Conservation (phyloP, 2,888 invertebrate species). For the Thecophora atra region DNA sequence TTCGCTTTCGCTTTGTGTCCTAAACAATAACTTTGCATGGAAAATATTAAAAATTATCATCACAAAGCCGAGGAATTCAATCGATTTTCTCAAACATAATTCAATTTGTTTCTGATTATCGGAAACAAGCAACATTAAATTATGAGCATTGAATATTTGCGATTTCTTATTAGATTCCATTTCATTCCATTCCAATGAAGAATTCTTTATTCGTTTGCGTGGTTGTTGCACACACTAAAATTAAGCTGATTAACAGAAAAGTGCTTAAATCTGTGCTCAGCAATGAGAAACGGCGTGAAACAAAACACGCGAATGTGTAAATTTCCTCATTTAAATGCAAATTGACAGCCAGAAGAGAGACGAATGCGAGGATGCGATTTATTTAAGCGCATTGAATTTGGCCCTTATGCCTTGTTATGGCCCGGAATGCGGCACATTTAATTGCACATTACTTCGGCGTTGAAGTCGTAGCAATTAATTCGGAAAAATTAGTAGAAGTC, state of each 20-base stretch:
- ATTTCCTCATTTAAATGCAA: conserved; percentile 61
- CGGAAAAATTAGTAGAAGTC: too few relatives aligned
- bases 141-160: too few relatives aligned
- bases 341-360: conserved; percentile 57
- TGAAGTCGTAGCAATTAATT: not conserved
- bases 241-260: not conserved
- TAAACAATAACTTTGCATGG: conserved; percentile 2
- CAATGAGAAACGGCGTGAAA: not conserved
- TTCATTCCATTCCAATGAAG: not conserved
- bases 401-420: not conserved
- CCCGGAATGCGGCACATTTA: not conserved
- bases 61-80: not conserved
- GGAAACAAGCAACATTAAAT: not conserved
- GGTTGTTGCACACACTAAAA: not conserved
- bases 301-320: conserved; percentile 42
- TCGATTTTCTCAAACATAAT: not conserved
- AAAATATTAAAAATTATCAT: not conserved
- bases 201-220: too few relatives aligned
- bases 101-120: not conserved
- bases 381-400: not conserved
- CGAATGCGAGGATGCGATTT: conserved; percentile 49
- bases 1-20: not conserved
- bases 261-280: not conserved
- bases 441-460: conserved; percentile 1
- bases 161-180: not conserved